Percentiles rank a stretch among this genome's conserved stretches.
Conservation (phyloP, 2,888 invertebrate species). For the Euzophera pinguis region DNA sequence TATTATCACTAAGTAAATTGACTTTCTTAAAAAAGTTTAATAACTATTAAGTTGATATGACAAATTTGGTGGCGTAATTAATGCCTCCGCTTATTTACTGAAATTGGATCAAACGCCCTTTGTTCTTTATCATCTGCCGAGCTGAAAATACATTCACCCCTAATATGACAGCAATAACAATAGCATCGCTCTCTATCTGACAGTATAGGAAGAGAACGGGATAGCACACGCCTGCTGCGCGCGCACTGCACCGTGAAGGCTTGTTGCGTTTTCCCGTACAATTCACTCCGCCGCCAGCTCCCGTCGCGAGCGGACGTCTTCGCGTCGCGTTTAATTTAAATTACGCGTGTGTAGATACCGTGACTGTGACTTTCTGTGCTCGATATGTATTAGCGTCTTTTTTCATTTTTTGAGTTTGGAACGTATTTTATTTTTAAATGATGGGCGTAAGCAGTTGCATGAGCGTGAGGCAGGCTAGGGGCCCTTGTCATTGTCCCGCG, state of each 20-base stretch:
- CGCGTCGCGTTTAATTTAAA: conserved; percentile 26
- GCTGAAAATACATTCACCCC: conserved; percentile 29
- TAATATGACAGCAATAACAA: conserved; percentile 26
- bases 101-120: conserved; percentile 32
- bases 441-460: conserved; percentile 79
- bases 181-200: conserved; percentile 22
- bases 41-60: not conserved
- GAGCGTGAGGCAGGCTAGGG: conserved; percentile 79
- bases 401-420: conserved; percentile 27
- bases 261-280: conserved; percentile 17
- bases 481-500: conserved; percentile 77
- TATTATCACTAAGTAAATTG: no score
- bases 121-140: conserved; percentile 39
- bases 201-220: conserved; percentile 21
- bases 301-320: conserved; percentile 59
- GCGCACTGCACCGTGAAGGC: conserved; percentile 38
- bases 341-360: conserved; percentile 27
- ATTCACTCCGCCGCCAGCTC: conserved; percentile 59
- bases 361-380: conserved; percentile 12
- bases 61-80: not conserved
- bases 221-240: conserved; percentile 35
- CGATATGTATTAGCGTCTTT: conserved; percentile 14
- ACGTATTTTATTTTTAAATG: conserved; percentile 48
- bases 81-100: conserved; percentile 10
- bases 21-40: not conserved